phyloP scores from a whole-genome alignment of 2,113 vertebrate genomes.

The Pungitius pungitius region DNA sequence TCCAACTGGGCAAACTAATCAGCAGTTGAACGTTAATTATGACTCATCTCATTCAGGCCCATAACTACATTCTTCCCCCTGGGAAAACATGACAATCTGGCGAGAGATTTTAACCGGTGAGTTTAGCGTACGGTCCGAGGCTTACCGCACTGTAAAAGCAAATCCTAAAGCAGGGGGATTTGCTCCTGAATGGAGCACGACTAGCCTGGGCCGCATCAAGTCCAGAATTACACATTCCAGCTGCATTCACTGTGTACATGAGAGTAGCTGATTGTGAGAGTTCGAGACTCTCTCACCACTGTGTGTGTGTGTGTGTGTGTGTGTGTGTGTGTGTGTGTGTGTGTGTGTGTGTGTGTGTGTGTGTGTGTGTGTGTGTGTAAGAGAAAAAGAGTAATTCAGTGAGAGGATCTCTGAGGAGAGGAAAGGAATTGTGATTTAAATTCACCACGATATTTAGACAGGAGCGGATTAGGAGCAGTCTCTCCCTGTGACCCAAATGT shows the following conservation, averaged over 20 bases:
- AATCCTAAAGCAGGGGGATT: conserved; percentile 68
- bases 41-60: conserved; percentile 62
- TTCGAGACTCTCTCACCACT: too few species aligned
- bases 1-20: conserved; percentile 22
- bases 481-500: conserved; percentile 47
- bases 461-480: conserved; percentile 26
- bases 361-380: conserved; percentile 1
- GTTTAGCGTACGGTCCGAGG: conserved; percentile 44
- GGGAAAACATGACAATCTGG: conserved; percentile 61
- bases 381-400: background rate
- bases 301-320: too few species aligned
- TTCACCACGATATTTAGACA: conserved; percentile 25
- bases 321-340: conserved; percentile 6
- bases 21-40: conserved; percentile 54
- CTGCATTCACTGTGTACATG: conserved; percentile 48
- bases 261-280: conserved; percentile 46
- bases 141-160: conserved; percentile 58
- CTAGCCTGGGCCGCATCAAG: conserved; percentile 48
- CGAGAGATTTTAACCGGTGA: conserved; percentile 63
- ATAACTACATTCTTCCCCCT: conserved; percentile 49
- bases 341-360: conserved; percentile 8
- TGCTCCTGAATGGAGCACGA: conserved; percentile 64
- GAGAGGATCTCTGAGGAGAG: background rate
- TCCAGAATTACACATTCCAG: conserved; percentile 70
- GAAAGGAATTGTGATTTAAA: conserved; percentile 13